These are phyloP conservation scores for Lepus timidus DNA, from an alignment of 2,113 vertebrate genomes.

Conservation along the genomic window DNA sequence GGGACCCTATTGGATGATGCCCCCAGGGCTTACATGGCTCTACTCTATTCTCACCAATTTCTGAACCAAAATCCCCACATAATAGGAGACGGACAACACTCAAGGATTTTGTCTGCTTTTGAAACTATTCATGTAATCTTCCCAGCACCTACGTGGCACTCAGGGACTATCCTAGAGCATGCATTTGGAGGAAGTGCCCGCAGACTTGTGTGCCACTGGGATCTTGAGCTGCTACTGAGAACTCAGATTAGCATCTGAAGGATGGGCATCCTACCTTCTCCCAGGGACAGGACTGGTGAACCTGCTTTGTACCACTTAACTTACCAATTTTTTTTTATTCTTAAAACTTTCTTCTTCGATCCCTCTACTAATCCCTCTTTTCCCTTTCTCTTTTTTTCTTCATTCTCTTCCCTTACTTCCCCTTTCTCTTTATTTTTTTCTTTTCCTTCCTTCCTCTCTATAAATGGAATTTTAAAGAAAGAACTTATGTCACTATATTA, in stretches of 20 bases:
- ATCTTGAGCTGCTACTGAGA: background rate
- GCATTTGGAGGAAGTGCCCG: background rate
- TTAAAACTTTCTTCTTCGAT: background rate
- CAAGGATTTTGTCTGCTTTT: background rate
- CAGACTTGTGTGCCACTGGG: background rate
- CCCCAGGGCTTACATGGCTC: background rate
- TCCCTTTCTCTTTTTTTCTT: too few relatives aligned
- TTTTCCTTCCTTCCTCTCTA: background rate
- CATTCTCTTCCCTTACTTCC: background rate
- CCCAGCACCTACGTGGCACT: background rate
- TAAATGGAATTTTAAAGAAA: background rate
- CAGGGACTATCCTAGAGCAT: background rate
- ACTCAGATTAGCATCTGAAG: background rate
- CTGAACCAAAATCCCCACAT: background rate
- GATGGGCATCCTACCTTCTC: accelerated
- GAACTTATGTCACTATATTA: background rate
- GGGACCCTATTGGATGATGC: background rate
- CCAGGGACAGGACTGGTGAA: accelerated
- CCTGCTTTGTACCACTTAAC: background rate
- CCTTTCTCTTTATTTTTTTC: background rate
- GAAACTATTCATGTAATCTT: background rate
- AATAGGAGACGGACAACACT: background rate
- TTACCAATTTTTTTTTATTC: background rate
- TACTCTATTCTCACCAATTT: background rate
- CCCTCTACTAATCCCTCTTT: too few relatives aligned